Conservation (phyloP, 2,113 vertebrate species). For the Crotalus helleri region DNA sequence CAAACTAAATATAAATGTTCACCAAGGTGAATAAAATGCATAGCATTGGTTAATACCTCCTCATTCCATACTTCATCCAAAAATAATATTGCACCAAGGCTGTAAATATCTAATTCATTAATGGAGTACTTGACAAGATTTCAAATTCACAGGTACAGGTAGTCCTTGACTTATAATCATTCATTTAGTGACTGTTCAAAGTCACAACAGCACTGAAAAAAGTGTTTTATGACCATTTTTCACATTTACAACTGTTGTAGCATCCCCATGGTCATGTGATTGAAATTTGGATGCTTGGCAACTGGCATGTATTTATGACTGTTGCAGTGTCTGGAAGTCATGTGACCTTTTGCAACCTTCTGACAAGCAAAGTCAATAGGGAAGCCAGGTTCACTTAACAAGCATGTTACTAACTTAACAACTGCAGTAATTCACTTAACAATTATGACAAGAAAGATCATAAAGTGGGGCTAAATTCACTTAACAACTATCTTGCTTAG, state of each 20-base stretch:
- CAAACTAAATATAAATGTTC: conserved; percentile 55
- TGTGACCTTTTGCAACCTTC: neutral
- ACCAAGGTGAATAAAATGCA: conserved; percentile 52
- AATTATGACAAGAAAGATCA: neutral
- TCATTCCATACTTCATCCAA: conserved; percentile 28
- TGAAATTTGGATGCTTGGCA: neutral
- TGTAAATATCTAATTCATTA: conserved; percentile 57
- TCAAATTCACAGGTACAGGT: conserved; percentile 17
- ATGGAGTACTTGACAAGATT: conserved; percentile 44
- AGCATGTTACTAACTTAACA: neutral
- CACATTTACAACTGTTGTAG: neutral
- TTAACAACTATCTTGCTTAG: neutral
- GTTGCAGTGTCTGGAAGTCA: neutral
- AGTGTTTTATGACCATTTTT: neutral
- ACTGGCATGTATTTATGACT: neutral
- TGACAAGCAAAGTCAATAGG: neutral
- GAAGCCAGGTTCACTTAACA: neutral
- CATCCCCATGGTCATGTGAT: neutral
- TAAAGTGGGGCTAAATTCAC: neutral
- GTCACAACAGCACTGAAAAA: neutral
- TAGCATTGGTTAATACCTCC: conserved; percentile 40
- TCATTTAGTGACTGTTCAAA: neutral
- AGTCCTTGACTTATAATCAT: neutral
- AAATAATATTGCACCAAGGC: conserved; percentile 48
- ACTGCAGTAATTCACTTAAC: neutral